Evolutionary conservation across 1,140 invertebrate genomes (phyloP), one percentile per base, ranked within the genome.

Genomic region (Elysia chlorotica): DNA sequence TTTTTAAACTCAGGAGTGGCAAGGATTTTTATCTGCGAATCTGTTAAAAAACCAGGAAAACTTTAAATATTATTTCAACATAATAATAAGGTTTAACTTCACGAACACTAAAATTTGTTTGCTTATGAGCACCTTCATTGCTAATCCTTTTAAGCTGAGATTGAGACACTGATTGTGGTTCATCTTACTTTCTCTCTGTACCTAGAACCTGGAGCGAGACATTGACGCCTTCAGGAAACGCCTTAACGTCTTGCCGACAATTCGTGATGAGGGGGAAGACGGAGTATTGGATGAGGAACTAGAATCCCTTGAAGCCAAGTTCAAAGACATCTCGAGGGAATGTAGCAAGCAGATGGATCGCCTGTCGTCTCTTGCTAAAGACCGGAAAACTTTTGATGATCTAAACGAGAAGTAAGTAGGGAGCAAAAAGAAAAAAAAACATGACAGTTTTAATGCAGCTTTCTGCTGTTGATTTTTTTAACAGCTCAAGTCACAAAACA

Each of bases 321-420:
- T 79, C 69, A 81, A 79, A 30, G 82, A 83, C 69, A 79, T 85
- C 23, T 80, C 80, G 19, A 67, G 78, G 31, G 79, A 85, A 37
- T 82, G 81, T 73, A 65, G 73, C 21, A 82, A 81, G 74, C 80
- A 83, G 38, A 74, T 84, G 75, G 83, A 83, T 31, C 78, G 80
- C 61, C 70, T 85, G 53, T 57, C 80, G 10, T 71, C 77, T 36
- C 62, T 82, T 28, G 76, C 79, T 25, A 84, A 84, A 72, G 74
- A 82, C 59, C 80, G 81, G 71, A 83, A 83, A 73, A 69, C 74
- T 28, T 83, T 86, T 66, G 79, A 83, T 65, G 82, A 83, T 41
- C 73, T 84, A 19, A 74, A 92, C 90, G 78, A 92, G n/a, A 69
- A 23, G 66, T 69, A 36, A 14, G 31, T n/a, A n/a, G n/a, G n/a